Evolutionary conservation across 2,888 invertebrate species (phyloP).

Genomic region (Himalopsyche kuldschensis): DNA sequence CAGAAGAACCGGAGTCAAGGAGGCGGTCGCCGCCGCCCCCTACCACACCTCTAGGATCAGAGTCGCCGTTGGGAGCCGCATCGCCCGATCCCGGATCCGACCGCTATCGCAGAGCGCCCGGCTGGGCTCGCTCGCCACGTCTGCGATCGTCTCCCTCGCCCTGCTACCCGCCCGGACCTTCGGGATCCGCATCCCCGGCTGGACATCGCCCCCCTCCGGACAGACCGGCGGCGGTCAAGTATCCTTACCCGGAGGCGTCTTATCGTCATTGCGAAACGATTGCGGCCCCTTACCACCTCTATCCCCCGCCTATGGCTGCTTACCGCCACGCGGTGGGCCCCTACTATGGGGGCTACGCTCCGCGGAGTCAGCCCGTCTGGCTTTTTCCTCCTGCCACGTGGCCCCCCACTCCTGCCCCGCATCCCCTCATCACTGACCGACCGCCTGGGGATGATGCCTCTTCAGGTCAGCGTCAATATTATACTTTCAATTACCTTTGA

Average conservation of each 20-base stretch:
- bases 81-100: conserved; percentile 55
- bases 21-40: conserved; percentile 52
- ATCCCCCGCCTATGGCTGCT: conserved; percentile 37
- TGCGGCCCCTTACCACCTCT: conserved; percentile 42
- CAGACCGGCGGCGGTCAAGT: conserved; percentile 37
- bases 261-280: conserved; percentile 41
- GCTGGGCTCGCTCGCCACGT: conserved; percentile 44
- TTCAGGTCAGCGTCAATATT: conserved; percentile 51
- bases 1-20: conserved; percentile 47
- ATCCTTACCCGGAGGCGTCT: conserved; percentile 44
- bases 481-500: background rate
- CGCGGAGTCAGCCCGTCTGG: conserved; percentile 51
- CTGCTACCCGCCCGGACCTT: conserved; percentile 40
- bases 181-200: conserved; percentile 40
- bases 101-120: conserved; percentile 49
- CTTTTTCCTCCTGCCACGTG: conserved; percentile 59
- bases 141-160: conserved; percentile 4
- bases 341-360: conserved; percentile 35
- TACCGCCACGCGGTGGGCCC: background rate
- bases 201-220: conserved; percentile 43
- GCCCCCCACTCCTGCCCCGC: conserved; percentile 56
- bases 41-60: conserved; percentile 44
- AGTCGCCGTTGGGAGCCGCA: conserved; percentile 51
- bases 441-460: conserved; percentile 63
- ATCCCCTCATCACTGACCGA: conserved; percentile 55